Conservation (phyloP, 2,888 invertebrate genomes). For the Entomobrya multifasciata region DNA sequence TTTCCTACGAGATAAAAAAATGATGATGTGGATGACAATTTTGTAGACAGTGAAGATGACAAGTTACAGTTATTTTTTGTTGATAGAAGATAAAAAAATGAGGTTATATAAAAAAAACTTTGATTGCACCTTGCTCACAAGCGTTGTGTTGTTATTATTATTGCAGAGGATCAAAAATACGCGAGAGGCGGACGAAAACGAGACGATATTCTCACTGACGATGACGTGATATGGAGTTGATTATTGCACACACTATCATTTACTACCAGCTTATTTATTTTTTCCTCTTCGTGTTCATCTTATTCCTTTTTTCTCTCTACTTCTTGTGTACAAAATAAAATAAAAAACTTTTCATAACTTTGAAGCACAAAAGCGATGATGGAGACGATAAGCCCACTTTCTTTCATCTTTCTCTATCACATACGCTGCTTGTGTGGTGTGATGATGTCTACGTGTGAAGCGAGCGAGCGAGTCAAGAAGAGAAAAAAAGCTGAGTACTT, state of each 20-base stretch:
- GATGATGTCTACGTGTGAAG: not conserved
- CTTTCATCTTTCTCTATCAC: slow-evolving; percentile 10
- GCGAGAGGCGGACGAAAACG: not conserved
- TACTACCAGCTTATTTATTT: slow-evolving; percentile 29
- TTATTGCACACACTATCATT: not conserved
- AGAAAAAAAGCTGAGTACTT: not conserved
- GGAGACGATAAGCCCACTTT: slow-evolving; percentile 29
- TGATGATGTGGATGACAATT: slow-evolving; percentile 38
- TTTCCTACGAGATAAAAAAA: slow-evolving; percentile 33
- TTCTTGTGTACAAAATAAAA: slow-evolving; percentile 9
- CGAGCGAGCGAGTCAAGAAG: not conserved
- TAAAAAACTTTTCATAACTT: slow-evolving; percentile 43
- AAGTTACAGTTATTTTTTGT: not conserved
- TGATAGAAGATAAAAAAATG: not conserved
- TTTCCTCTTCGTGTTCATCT: not conserved
- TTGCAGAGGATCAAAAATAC: not conserved
- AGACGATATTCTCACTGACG: not conserved
- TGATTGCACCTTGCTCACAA: not conserved
- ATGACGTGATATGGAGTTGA: slow-evolving; percentile 25
- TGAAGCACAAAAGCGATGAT: slow-evolving; percentile 28
- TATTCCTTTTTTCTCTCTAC: not conserved
- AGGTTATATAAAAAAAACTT: not conserved
- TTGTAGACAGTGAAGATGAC: not conserved
- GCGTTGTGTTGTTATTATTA: not conserved
- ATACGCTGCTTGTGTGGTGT: not conserved